Percentiles rank a stretch among this genome's conserved stretches.
Conservation (phyloP, 2,113 vertebrate species). For the Daphoenositta chrysoptera region DNA sequence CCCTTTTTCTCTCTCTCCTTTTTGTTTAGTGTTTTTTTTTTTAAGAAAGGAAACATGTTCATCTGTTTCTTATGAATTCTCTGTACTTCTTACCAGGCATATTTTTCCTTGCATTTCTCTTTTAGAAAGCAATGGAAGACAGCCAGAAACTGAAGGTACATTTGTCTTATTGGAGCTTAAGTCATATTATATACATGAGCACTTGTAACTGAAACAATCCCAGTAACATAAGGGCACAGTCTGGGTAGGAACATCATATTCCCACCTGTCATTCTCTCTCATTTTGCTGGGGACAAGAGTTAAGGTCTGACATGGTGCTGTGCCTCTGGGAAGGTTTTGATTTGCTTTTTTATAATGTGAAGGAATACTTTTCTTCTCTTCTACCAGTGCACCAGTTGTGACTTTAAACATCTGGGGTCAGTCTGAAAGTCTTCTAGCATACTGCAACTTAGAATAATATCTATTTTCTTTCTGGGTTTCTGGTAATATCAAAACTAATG, state of each 20-base stretch:
- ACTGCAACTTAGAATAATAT: not conserved
- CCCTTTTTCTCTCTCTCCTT: not conserved
- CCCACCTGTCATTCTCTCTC: not conserved
- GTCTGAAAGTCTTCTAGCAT: not conserved
- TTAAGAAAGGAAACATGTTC: not conserved
- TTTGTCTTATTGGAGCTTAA: not conserved
- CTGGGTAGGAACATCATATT: not conserved
- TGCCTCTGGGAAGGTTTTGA: not conserved
- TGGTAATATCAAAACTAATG: not conserved
- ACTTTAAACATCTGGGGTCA: not conserved
- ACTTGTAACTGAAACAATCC: not conserved
- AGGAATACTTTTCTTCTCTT: not conserved
- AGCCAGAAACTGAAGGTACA: not conserved
- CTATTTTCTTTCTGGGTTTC: not conserved
- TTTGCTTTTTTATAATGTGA: not conserved
- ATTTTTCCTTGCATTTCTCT: not conserved
- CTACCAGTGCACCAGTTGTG: accelerated
- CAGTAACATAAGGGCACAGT: not conserved
- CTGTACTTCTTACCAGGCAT: not conserved
- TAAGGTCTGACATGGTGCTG: not conserved
- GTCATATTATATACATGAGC: not conserved
- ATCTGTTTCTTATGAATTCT: slow-evolving; percentile 36
- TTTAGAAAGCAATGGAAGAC: not conserved
- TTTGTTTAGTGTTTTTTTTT: not conserved
- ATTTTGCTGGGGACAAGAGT: not conserved